Evolutionary conservation across 2,888 invertebrate species (phyloP).

Genomic region (Lapara coniferarum): DNA sequence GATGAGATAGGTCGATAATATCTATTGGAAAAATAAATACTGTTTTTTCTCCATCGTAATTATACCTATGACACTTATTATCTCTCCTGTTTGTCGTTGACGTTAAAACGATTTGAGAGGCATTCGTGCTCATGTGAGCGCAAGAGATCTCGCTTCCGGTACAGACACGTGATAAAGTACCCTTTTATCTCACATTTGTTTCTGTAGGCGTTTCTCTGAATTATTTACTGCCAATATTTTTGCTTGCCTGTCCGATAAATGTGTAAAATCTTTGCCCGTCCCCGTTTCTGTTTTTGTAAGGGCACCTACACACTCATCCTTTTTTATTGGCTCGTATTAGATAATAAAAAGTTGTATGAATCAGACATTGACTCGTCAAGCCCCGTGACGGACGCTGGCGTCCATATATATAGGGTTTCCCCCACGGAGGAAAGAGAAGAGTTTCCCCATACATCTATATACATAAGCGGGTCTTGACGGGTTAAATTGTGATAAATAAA

Average conservation of each 20-base stretch:
- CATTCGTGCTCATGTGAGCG: conserved; percentile 2
- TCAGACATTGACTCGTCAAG: too few species aligned
- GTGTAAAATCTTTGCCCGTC: neutral
- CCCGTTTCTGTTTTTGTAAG: too few species aligned
- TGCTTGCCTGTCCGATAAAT: neutral
- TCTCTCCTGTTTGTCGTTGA: neutral
- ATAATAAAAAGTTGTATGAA: too few species aligned
- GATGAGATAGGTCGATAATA: too few species aligned
- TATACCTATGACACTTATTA: neutral
- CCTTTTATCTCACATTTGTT: neutral
- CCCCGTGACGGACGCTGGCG: too few species aligned
- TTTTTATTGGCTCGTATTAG: too few species aligned
- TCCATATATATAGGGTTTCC: too few species aligned
- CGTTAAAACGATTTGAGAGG: conserved; percentile 9
- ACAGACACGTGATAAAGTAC: conserved; percentile 6
- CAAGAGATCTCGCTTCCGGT: conserved; percentile 8
- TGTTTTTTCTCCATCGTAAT: neutral
- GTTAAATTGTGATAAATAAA: neutral
- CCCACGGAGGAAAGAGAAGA: too few species aligned
- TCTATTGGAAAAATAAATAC: too few species aligned
- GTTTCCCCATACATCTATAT: too few species aligned
- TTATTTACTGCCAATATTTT: conserved; percentile 1
- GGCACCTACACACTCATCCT: too few species aligned
- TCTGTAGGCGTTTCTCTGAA: neutral
- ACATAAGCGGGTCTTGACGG: too few species aligned